Base-by-base conservation (phyloP, 2,797 vertebrate species). In the Caiman crocodilus region DNA sequence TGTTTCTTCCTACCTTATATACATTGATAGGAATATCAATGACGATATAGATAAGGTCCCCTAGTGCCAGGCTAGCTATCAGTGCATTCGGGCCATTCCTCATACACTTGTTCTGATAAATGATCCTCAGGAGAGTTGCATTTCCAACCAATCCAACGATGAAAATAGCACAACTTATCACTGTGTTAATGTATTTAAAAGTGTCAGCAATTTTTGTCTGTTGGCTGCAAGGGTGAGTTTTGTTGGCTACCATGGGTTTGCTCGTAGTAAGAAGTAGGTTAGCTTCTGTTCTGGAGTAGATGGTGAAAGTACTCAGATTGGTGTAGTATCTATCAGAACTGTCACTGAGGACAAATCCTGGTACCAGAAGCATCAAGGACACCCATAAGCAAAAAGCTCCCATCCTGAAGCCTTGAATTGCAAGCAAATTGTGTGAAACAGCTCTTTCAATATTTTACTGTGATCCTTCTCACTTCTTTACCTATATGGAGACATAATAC, bases 81-180 rank as follows among this genome's bases (percentile, higher is more conserved):
- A 99, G 98, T 0, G 99, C 99, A 3, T 99, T 99, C 11, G 99
- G 99, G 87, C 99, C 99, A 9, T 99, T 99, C 98, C 99, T 98
- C 99, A 99, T 99, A 81, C 99, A 99, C 97, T 99, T 99, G 98
- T 99, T 99, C 97, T 99, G 98, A 97, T 99, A 99, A 97, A 99
- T 99, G 98, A 99, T 99, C 98, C 98, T 98, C 93, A 99, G 98
- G 94, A 99, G 98, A 57, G 99, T 99, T 90, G 98, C 98, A 59
- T 99, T 99, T 83, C 99, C 99, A 56, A 99, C 98, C 97, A 99
- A 98, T 84, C 99, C 99, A 55, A 99, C 98, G 95, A 99, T 98
- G 96, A 99, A 99, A 97, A 99, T 99, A 55, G 98, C 93, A 84
- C 99, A 98, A 76, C 99, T 99, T 91, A 99, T 98, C 18, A 98